Evolutionary conservation across 2,888 invertebrate genomes (phyloP).

Genomic region (Polydrusus tereticollis): DNA sequence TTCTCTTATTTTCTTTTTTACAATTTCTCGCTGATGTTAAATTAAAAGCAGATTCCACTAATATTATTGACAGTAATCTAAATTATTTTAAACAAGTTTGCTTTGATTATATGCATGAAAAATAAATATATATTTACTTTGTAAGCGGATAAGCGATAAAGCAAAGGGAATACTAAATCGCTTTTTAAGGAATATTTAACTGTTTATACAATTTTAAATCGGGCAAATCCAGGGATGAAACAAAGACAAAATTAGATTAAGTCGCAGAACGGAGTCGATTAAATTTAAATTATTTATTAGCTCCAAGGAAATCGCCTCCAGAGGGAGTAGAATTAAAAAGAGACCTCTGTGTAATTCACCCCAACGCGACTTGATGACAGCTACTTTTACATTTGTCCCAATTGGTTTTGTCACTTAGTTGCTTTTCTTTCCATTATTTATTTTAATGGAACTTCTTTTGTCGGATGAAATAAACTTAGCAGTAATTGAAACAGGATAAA

Average conservation of each 20-base stretch:
- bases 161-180: slow-evolving; percentile 47
- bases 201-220: slow-evolving; percentile 46
- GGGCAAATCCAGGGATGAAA: slow-evolving; percentile 38
- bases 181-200: slow-evolving; percentile 47
- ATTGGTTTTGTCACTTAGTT: slow-evolving; percentile 28
- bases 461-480: no score
- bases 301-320: slow-evolving; percentile 55
- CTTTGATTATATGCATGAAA: no score
- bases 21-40: no score
- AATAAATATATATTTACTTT: slow-evolving; percentile 5
- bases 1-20: no score
- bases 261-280: slow-evolving; percentile 58
- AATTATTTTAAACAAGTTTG: no score
- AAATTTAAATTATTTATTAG: slow-evolving; percentile 67
- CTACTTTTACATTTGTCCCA: slow-evolving; percentile 27
- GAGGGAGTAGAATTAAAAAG: slow-evolving; percentile 54
- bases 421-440: neutral
- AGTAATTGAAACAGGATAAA: no score
- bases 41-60: no score
- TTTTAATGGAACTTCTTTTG: neutral
- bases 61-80: no score
- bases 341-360: slow-evolving; percentile 42
- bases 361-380: slow-evolving; percentile 34
- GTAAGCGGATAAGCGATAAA: slow-evolving; percentile 28
- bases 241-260: slow-evolving; percentile 51